Evolutionary conservation across 2,113 vertebrate genomes (phyloP).

Genomic region (Nibea coibor): DNA sequence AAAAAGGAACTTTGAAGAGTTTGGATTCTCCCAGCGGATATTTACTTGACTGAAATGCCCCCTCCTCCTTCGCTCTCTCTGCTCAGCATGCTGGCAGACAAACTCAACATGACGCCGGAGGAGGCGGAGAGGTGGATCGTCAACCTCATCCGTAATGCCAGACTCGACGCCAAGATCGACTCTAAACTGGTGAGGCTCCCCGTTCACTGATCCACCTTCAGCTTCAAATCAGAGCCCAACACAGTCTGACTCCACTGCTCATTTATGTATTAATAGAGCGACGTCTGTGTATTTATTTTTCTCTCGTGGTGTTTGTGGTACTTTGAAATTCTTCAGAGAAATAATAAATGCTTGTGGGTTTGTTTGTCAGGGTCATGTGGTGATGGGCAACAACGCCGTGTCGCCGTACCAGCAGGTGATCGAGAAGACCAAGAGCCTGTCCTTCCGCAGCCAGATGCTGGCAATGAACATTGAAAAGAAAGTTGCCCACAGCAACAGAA

Average conservation of each 20-base stretch:
- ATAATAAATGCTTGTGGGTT: neutral
- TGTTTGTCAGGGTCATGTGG: conserved; percentile 90
- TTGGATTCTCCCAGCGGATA: conserved; percentile 8
- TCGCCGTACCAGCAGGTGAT: conserved; percentile 98
- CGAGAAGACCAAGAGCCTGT: conserved; percentile 96
- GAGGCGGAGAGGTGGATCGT: conserved; percentile 99
- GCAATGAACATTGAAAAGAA: conserved; percentile 98
- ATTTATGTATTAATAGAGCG: neutral
- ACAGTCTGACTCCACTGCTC: neutral
- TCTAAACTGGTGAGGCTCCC: conserved; percentile 92
- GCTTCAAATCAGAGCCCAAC: neutral
- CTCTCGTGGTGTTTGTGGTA: neutral
- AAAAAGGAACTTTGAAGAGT: conserved; percentile 20
- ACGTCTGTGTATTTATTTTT: neutral
- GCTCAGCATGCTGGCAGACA: conserved; percentile 96
- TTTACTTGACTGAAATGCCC: conserved; percentile 41
- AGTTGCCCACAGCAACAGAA: conserved; percentile 90
- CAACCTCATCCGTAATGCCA: conserved; percentile 96
- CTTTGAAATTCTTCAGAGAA: neutral
- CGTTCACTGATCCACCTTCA: conserved; percentile 19
- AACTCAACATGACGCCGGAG: conserved; percentile 97
- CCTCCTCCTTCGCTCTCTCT: conserved; percentile 36
- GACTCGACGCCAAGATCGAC: conserved; percentile 97
- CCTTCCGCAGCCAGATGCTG: conserved; percentile 97
- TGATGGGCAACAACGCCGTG: conserved; percentile 98